Base-by-base conservation (phyloP, 1,140 invertebrate genomes). In the Temnothorax curvispinosus region DNA sequence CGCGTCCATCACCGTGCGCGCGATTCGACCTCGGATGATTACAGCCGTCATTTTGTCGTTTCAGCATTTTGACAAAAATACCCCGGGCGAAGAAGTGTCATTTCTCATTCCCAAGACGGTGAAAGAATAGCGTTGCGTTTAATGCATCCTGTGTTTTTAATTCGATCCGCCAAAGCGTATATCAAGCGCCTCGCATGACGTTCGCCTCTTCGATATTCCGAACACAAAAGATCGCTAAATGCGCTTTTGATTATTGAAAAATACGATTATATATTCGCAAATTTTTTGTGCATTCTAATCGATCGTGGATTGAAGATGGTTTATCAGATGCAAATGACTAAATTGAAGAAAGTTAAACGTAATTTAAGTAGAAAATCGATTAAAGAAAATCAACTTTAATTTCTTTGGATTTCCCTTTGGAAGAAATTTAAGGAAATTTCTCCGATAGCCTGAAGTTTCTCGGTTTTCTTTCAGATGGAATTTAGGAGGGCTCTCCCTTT, bases 21-120 rank as follows among this genome's bases (percentile, higher is more conserved):
- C 80, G 80, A 62, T 75, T 60, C 67, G 44, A 74, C n/a, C 69
- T 50, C 18, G 54, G 69, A 84, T 62, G 80, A 84, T 74, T 82
- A 60, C 52, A 47, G 80, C 44, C 80, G 52, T 84, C 67, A 82
- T 74, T 72, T 82, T 35, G 52, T 71, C 80, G 41, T 58, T 72
- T 81, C 65, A 72, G 67, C 80, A 21, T 50, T 74, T 72, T 41
- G 67, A 27, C 54, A 35, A 82, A 74, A 82, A 82, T 82, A 82
- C 35, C 67, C 21, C 15, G 9, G 5, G 52, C 27, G 38, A 44
- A 56, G 67, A 72, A 56, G 47, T 44, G 47, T 56, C 64, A 81
- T 56, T 56, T 41, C 67, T 78, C 76, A 78, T 65, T 78, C 27
- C 56, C 56, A 27, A 52, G 52, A 72, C 15, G 65, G 27, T 32